Evolutionary conservation across 2,888 invertebrate genomes (phyloP).

Genomic region (Buathra laborator): DNA sequence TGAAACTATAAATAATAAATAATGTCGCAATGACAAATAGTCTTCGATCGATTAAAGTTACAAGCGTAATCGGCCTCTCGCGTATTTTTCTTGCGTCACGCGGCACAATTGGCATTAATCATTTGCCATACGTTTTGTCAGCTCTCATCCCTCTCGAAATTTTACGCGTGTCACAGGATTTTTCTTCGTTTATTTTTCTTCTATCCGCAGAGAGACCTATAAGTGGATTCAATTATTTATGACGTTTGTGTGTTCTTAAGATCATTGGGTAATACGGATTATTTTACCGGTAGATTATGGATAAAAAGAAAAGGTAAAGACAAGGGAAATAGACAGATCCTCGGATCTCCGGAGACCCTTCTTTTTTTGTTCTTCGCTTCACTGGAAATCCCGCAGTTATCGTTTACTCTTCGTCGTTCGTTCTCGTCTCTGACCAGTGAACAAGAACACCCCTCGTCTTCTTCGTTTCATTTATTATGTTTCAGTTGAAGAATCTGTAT

Average conservation of each 20-base stretch:
- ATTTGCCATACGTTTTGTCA: constrained; percentile 1
- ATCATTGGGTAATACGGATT: neutral
- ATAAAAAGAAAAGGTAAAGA: too few relatives aligned
- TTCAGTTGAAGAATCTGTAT: constrained; percentile 16
- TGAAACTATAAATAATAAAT: constrained; percentile 23
- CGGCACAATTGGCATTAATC: constrained; percentile 5
- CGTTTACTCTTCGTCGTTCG: constrained; percentile 31
- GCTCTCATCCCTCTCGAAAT: constrained; percentile 3
- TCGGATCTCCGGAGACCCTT: neutral
- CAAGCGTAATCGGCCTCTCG: constrained; percentile 2
- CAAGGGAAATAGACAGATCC: too few relatives aligned
- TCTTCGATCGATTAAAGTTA: constrained; percentile 24
- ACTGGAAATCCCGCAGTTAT: constrained; percentile 53
- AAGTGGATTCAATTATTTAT: neutral
- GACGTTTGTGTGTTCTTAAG: neutral
- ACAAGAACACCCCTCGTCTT: constrained; percentile 50
- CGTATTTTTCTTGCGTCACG: neutral
- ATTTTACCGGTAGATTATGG: neutral
- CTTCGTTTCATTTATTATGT: constrained; percentile 16
- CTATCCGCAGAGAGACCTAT: neutral
- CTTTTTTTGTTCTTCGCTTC: constrained; percentile 28
- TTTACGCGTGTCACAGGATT: constrained; percentile 3
- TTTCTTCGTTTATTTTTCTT: neutral
- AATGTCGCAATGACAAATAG: constrained; percentile 30
- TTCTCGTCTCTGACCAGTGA: constrained; percentile 52